Percentiles rank a stretch among this genome's conserved stretches.
phyloP scores from a whole-genome alignment of 2,797 vertebrate species.

The Hemitrygon akajei region DNA sequence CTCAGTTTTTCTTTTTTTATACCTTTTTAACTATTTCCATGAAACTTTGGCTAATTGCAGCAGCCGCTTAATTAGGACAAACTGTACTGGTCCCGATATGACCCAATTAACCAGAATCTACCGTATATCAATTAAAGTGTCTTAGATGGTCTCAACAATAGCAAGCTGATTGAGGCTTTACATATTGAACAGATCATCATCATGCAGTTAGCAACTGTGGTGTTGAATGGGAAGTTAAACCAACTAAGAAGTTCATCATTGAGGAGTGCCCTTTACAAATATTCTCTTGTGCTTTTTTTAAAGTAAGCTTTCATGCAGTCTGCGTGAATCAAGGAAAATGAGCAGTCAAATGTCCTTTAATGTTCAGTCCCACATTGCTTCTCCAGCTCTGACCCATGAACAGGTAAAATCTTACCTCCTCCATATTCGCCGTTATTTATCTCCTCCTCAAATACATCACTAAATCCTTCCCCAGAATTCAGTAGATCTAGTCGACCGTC shows the following conservation, averaged over 20 bases:
- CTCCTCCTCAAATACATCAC: conserved; percentile 92
- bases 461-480: conserved; percentile 91
- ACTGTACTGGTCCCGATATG: too few species aligned
- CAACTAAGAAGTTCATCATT: not conserved
- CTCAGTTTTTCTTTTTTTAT: too few species aligned
- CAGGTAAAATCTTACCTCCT: conserved; percentile 57
- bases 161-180: not conserved
- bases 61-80: too few species aligned
- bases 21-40: too few species aligned
- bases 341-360: not conserved
- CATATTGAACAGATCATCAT: not conserved
- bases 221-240: not conserved
- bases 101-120: too few species aligned
- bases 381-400: not conserved
- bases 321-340: not conserved
- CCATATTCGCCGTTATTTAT: conserved; percentile 92
- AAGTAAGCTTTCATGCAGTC: not conserved
- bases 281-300: not conserved
- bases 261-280: not conserved
- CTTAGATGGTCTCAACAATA: not conserved
- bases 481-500: conserved; percentile 87
- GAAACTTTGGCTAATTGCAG: too few species aligned
- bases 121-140: not conserved
- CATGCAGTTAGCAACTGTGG: not conserved
- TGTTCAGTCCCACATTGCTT: not conserved